Percentiles rank a stretch among this genome's conserved stretches.
Conservation (phyloP, 2,797 vertebrate species). For the Gymnothorax reevesii region DNA sequence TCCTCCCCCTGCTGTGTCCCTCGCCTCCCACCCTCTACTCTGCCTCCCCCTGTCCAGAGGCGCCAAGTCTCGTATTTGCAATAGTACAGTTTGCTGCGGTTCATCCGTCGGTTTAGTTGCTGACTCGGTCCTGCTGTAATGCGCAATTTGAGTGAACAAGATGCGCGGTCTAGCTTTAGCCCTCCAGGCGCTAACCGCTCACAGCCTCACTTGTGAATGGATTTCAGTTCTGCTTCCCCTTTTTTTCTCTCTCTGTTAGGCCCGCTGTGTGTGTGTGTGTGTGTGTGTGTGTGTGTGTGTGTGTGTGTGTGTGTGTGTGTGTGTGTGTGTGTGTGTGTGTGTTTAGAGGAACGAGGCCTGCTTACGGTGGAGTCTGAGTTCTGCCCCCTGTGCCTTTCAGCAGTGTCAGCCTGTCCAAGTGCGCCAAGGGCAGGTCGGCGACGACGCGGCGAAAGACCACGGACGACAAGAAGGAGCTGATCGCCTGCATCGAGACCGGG, state of each 20-base stretch:
- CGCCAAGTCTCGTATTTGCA: too few species aligned
- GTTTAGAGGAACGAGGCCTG: not conserved
- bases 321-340: not conserved
- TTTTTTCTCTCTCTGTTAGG: not conserved
- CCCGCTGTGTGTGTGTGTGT: not conserved
- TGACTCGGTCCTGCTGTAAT: not conserved
- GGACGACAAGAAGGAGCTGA: conserved; percentile 83
- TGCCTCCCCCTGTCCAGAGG: too few species aligned
- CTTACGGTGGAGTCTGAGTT: not conserved
- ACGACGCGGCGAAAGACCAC: conserved; percentile 86
- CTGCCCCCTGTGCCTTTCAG: conserved; percentile 32
- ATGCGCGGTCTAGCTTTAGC: not conserved
- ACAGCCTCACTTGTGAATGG: not conserved
- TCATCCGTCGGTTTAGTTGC: too few species aligned
- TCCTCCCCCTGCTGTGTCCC: too few species aligned
- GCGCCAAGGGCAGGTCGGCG: conserved; percentile 82
- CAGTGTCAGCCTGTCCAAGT: conserved; percentile 76
- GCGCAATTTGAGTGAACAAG: not conserved
- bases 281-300: not conserved
- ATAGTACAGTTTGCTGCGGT: too few species aligned
- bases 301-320: not conserved
- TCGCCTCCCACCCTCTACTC: too few species aligned
- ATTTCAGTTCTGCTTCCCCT: not conserved
- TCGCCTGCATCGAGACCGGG: conserved; percentile 84
- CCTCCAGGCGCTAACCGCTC: not conserved